phyloP scores from a whole-genome alignment of 2,888 invertebrate genomes.

The Cosmia pyralina region DNA sequence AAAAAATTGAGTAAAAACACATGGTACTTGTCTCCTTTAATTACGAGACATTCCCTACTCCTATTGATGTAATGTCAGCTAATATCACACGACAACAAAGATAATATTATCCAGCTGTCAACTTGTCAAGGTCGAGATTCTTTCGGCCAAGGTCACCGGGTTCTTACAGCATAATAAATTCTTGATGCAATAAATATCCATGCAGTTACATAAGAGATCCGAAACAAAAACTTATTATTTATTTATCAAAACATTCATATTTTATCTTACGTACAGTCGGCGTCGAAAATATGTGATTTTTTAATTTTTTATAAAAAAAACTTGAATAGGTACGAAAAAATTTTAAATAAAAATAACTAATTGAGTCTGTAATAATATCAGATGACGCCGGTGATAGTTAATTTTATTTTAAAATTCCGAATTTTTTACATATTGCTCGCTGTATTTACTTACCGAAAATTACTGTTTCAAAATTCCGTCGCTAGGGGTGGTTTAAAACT shows the following conservation, averaged over 20 bases:
- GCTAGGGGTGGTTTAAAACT: not conserved
- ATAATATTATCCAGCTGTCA: not conserved
- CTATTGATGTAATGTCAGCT: not conserved
- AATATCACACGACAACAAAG: not conserved
- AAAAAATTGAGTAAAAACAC: too few relatives aligned
- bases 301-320: not conserved
- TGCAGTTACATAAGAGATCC: conserved; percentile 5
- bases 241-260: conserved; percentile 16
- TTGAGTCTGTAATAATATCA: not conserved
- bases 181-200: conserved; percentile 34
- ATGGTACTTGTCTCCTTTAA: not conserved
- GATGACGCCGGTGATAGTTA: not conserved
- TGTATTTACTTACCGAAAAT: not conserved
- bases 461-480: conserved; percentile 14
- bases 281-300: not conserved
- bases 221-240: conserved; percentile 18
- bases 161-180: conserved; percentile 25
- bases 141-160: conserved; percentile 30
- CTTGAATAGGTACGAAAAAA: not conserved
- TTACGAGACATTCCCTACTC: not conserved
- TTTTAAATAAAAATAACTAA: not conserved
- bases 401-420: not conserved
- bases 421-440: too few relatives aligned
- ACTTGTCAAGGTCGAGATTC: conserved; percentile 15
- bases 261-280: not conserved